A percentile compares a stretch with the other conserved stretches of the same genome.
Conservation (phyloP, 2,888 invertebrate species). For the Helleia helle region DNA sequence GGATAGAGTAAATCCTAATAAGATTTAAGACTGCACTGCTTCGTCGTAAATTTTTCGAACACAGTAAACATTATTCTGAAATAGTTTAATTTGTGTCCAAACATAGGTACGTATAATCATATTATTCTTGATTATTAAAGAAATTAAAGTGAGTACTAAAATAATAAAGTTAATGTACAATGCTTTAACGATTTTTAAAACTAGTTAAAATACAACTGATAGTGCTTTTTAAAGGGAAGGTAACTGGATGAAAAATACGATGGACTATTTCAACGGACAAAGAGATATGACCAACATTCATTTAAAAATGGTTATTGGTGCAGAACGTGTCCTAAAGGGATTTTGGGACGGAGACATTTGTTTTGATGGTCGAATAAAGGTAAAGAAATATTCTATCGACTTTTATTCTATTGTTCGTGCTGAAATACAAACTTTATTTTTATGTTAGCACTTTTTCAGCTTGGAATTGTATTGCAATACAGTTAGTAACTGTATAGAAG, state of each 20-base stretch:
- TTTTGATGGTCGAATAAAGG: slow-evolving; percentile 1
- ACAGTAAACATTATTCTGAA: too few relatives aligned
- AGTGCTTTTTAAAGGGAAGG: slow-evolving; percentile 8
- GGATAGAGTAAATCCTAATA: too few relatives aligned
- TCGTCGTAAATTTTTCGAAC: too few relatives aligned
- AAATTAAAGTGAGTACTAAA: too few relatives aligned
- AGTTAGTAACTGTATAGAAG: too few relatives aligned
- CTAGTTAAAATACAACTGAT: slow-evolving; percentile 1
- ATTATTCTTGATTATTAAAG: too few relatives aligned
- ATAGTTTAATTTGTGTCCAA: too few relatives aligned
- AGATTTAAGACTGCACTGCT: too few relatives aligned
- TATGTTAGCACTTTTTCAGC: not conserved
- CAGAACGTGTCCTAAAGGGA: slow-evolving; percentile 8
- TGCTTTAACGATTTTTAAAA: too few relatives aligned
- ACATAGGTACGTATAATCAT: too few relatives aligned
- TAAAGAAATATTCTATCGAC: not conserved
- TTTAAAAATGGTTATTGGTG: slow-evolving; percentile 8
- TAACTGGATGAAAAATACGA: slow-evolving; percentile 5
- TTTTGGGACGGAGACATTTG: not conserved
- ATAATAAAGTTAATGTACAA: too few relatives aligned
- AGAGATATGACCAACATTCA: slow-evolving; percentile 7
- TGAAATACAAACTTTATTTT: not conserved
- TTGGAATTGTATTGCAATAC: too few relatives aligned
- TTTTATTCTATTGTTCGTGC: not conserved
- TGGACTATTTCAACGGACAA: slow-evolving; percentile 6